phyloP scores from a whole-genome alignment of 2,797 vertebrate species.

The Nasua narica region DNA sequence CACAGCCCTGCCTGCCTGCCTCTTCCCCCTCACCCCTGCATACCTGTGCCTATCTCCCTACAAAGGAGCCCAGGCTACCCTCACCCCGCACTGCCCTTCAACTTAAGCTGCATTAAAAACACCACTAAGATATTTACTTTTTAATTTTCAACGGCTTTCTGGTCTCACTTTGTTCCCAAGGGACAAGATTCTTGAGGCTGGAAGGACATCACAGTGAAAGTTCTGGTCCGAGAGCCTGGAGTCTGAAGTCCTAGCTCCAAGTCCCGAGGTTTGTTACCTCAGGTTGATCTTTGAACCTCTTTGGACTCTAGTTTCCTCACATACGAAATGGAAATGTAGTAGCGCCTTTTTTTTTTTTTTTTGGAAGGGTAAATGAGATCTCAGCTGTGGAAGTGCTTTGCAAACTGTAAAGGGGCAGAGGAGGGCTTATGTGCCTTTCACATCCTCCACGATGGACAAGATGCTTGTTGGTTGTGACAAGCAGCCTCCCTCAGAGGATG shows the following conservation, averaged over 20 bases:
- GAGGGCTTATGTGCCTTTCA: accelerated
- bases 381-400: background rate
- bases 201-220: background rate
- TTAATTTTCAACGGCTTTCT: background rate
- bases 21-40: background rate
- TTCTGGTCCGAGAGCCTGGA: background rate
- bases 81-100: background rate
- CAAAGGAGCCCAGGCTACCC: too few relatives aligned
- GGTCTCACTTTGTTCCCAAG: background rate
- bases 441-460: background rate
- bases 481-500: background rate
- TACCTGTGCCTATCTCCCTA: background rate
- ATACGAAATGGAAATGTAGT: background rate
- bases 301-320: background rate
- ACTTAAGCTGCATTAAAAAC: background rate
- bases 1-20: too few relatives aligned
- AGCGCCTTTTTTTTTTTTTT: background rate
- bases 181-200: background rate
- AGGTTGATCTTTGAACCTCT: background rate
- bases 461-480: background rate
- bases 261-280: background rate
- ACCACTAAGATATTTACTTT: background rate
- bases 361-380: background rate
- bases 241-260: background rate
- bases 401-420: background rate